phyloP scores from a whole-genome alignment of 1,140 invertebrate species.

The Potamilus streckersoni region DNA sequence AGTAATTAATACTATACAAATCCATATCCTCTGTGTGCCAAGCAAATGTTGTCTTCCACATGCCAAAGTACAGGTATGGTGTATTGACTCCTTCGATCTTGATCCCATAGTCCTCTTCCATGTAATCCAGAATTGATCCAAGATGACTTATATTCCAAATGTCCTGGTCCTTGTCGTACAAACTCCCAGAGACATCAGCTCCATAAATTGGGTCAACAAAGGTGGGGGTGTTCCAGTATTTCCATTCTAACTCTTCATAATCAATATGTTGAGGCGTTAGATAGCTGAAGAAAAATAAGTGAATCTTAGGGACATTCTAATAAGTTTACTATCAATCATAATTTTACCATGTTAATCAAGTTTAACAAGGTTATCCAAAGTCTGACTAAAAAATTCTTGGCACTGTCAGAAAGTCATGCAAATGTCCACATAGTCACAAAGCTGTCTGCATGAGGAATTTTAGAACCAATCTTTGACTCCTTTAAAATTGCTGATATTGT shows the following conservation, averaged over 20 bases:
- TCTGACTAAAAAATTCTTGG: neutral
- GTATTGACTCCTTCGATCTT: constrained; percentile 99
- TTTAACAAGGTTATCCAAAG: neutral
- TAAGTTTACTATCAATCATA: neutral
- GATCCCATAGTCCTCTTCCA: constrained; percentile 95
- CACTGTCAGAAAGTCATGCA: no score
- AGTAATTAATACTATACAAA: constrained; percentile 98
- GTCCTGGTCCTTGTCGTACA: constrained; percentile 85
- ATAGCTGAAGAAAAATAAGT: constrained; percentile 72
- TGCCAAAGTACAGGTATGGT: constrained; percentile 98
- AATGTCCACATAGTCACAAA: no score
- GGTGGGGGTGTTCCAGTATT: constrained; percentile 89
- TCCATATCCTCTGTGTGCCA: constrained; percentile 99
- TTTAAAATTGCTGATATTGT: no score
- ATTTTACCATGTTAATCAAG: neutral
- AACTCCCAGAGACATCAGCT: constrained; percentile 87
- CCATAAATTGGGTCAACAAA: constrained; percentile 68
- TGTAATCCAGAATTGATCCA: constrained; percentile 93
- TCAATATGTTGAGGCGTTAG: constrained; percentile 88
- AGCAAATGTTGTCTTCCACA: constrained; percentile 99
- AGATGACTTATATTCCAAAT: constrained; percentile 95
- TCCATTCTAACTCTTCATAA: constrained; percentile 93
- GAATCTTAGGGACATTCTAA: neutral
- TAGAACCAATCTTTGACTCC: no score
- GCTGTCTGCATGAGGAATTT: no score